phyloP scores from a whole-genome alignment of 2,113 vertebrate genomes.

The Poeciliopsis turrubarensis region DNA sequence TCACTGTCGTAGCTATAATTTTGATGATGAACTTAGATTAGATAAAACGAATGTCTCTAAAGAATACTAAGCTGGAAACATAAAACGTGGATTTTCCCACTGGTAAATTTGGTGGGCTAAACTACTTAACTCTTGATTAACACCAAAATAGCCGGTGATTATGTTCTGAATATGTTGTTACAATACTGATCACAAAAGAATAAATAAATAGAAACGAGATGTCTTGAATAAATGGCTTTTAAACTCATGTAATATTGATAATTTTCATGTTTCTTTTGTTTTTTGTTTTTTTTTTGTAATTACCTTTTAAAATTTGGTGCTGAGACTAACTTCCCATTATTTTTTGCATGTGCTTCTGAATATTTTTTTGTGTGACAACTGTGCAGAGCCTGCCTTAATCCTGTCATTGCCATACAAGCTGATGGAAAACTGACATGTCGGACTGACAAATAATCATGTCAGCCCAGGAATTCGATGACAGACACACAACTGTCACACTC shows the following conservation, averaged over 20 bases:
- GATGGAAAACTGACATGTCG: slow-evolving; percentile 60
- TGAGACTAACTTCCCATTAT: no score
- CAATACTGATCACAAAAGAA: no score
- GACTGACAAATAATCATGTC: slow-evolving; percentile 72
- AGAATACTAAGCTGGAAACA: not conserved
- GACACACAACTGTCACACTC: slow-evolving; percentile 62
- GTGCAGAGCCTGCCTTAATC: slow-evolving; percentile 7
- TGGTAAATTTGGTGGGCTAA: not conserved
- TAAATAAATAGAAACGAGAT: no score
- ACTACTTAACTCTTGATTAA: not conserved
- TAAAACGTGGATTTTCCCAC: not conserved
- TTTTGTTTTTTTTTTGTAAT: no score
- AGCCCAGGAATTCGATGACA: slow-evolving; percentile 53
- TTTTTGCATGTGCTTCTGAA: not conserved
- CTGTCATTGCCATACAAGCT: slow-evolving; percentile 32
- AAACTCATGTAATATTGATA: no score
- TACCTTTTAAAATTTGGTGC: no score
- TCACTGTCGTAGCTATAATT: no score
- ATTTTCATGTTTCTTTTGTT: no score
- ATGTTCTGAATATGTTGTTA: no score
- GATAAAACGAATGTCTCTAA: not conserved
- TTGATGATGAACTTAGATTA: not conserved
- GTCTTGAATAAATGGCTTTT: no score
- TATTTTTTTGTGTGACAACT: not conserved
- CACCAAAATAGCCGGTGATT: no score